Conservation (phyloP, 2,113 vertebrate species). For the Pelobates fuscus region DNA sequence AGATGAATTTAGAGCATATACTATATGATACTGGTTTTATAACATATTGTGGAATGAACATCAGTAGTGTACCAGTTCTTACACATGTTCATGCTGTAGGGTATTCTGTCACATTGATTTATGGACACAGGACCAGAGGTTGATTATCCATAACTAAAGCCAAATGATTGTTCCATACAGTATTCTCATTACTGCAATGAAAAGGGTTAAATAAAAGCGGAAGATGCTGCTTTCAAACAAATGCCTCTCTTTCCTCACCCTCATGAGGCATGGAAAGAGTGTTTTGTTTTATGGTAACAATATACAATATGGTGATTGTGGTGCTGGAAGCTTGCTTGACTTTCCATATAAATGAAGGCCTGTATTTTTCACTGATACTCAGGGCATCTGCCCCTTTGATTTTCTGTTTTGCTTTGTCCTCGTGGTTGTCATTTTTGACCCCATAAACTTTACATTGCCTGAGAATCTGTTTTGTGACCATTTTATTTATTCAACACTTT, state of each 20-base stretch:
- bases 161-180: too few relatives aligned
- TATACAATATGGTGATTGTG: conserved; percentile 41
- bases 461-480: conserved; percentile 28
- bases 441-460: conserved; percentile 23
- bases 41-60: too few relatives aligned
- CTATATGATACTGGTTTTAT: too few relatives aligned
- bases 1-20: too few relatives aligned
- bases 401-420: conserved; percentile 25
- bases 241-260: background rate
- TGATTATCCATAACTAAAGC: too few relatives aligned
- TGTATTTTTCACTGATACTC: conserved; percentile 18
- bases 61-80: too few relatives aligned
- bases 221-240: background rate
- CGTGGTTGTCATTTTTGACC: conserved; percentile 35
- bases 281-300: conserved; percentile 23
- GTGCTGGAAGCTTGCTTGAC: conserved; percentile 8
- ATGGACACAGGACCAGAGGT: too few relatives aligned
- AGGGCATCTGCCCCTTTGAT: conserved; percentile 36
- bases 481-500: conserved; percentile 3
- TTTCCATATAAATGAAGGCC: conserved; percentile 25
- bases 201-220: background rate
- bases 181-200: background rate
- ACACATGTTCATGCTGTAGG: too few relatives aligned
- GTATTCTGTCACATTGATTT: too few relatives aligned
- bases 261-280: background rate